Evolutionary conservation across 2,888 invertebrate species (phyloP).

Genomic region (Euphydryas editha): DNA sequence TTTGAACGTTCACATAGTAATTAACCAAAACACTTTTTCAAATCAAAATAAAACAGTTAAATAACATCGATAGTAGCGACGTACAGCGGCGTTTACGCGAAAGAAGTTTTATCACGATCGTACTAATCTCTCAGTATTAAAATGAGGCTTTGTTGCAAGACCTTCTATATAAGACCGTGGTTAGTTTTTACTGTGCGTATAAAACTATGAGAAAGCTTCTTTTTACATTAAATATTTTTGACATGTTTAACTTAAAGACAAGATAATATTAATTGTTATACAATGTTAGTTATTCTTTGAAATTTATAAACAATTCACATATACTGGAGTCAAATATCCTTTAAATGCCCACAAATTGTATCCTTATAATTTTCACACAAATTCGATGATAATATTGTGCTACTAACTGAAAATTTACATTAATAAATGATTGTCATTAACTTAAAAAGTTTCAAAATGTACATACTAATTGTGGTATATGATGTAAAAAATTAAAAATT

Average conservation of each 20-base stretch:
- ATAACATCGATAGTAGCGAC: too few relatives aligned
- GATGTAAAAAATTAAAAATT: constrained; percentile 18
- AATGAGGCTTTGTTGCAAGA: too few relatives aligned
- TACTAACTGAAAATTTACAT: constrained; percentile 8
- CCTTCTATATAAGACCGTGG: too few relatives aligned
- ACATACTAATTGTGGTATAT: neutral
- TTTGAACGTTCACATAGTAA: too few relatives aligned
- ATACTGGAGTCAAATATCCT: neutral
- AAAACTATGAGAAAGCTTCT: neutral
- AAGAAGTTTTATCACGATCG: too few relatives aligned
- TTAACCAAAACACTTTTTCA: too few relatives aligned
- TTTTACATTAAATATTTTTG: too few relatives aligned
- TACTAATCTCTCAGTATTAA: too few relatives aligned
- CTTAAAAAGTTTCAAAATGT: neutral
- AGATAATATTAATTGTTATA: neutral
- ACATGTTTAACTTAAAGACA: too few relatives aligned
- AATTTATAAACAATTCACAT: neutral
- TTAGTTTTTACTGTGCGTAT: neutral
- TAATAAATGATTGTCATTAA: constrained; percentile 12
- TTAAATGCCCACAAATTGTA: neutral
- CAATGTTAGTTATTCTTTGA: neutral
- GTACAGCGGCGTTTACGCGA: too few relatives aligned
- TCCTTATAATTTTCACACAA: neutral
- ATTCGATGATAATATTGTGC: constrained; percentile 1
- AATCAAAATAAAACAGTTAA: too few relatives aligned